Percentiles rank a stretch among this genome's conserved stretches.
phyloP scores from a whole-genome alignment of 2,888 invertebrate species.

The Mycalesis mineus region DNA sequence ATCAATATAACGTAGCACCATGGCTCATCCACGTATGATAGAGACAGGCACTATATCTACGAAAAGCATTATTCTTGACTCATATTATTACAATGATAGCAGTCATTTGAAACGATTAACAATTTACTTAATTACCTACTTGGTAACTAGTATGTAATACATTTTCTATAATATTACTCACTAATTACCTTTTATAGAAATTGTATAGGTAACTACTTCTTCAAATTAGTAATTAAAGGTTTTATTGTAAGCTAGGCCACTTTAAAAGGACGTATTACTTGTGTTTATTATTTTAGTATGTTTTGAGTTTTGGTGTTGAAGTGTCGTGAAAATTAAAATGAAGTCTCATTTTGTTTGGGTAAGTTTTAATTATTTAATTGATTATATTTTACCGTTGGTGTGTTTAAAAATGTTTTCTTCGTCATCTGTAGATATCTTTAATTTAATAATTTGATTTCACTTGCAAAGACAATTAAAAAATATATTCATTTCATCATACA shows the following conservation, averaged over 20 bases:
- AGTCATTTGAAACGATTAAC: neutral
- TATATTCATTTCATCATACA: too few species aligned
- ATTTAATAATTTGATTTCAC: too few species aligned
- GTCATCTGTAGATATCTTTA: too few species aligned
- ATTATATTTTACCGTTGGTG: too few species aligned
- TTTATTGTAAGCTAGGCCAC: neutral
- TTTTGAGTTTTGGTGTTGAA: neutral
- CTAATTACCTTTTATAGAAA: neutral
- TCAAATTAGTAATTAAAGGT: neutral
- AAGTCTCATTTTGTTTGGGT: slow-evolving; percentile 1
- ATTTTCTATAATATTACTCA: neutral
- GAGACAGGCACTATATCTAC: too few species aligned
- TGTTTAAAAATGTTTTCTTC: too few species aligned
- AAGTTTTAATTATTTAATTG: neutral
- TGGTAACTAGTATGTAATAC: neutral
- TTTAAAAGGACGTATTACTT: neutral
- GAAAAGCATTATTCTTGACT: too few species aligned
- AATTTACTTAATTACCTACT: neutral
- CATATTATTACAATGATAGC: too few species aligned
- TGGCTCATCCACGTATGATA: too few species aligned
- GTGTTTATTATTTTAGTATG: neutral
- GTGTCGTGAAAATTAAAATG: slow-evolving; percentile 3
- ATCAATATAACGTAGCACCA: too few species aligned
- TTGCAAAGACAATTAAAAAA: too few species aligned
- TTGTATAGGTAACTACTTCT: neutral